A percentile compares a stretch with the other conserved stretches of the same genome.
These are phyloP conservation scores for Geotrypetes seraphini DNA, from an alignment of 2,797 vertebrate species.

Conservation along the genomic window DNA sequence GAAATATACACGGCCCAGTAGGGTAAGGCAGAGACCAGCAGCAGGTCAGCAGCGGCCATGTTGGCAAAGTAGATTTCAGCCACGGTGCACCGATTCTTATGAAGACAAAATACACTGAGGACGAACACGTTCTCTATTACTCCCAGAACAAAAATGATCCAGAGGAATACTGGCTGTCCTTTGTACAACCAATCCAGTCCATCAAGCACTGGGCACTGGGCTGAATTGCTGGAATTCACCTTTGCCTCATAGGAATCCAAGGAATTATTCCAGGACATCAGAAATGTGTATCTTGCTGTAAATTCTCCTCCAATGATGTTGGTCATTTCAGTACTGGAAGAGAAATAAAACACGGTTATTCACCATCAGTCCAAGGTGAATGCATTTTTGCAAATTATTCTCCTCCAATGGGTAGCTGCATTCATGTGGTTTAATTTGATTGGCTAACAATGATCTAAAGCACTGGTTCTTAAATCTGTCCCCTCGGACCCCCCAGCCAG, in stretches of 20 bases:
- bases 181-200: conserved; percentile 50
- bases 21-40: conserved; percentile 66
- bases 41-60: conserved; percentile 68
- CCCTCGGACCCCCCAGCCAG: too few relatives aligned
- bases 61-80: conserved; percentile 82
- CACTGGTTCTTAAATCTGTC: too few relatives aligned
- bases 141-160: conserved; percentile 64
- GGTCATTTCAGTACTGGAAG: conserved; percentile 33
- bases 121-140: conserved; percentile 69
- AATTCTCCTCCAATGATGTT: conserved; percentile 15
- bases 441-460: too few relatives aligned
- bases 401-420: too few relatives aligned
- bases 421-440: too few relatives aligned
- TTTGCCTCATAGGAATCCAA: conserved; percentile 5
- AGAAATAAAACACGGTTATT: conserved; percentile 7
- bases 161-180: conserved; percentile 70
- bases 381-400: too few relatives aligned
- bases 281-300: neutral
- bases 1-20: conserved; percentile 75
- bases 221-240: neutral
- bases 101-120: conserved; percentile 63
- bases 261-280: neutral
- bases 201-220: conserved; percentile 24
- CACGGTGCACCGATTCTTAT: conserved; percentile 61
- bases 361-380: too few relatives aligned